phyloP scores from a whole-genome alignment of 1,140 invertebrate genomes.

The Tachypleus tridentatus region DNA sequence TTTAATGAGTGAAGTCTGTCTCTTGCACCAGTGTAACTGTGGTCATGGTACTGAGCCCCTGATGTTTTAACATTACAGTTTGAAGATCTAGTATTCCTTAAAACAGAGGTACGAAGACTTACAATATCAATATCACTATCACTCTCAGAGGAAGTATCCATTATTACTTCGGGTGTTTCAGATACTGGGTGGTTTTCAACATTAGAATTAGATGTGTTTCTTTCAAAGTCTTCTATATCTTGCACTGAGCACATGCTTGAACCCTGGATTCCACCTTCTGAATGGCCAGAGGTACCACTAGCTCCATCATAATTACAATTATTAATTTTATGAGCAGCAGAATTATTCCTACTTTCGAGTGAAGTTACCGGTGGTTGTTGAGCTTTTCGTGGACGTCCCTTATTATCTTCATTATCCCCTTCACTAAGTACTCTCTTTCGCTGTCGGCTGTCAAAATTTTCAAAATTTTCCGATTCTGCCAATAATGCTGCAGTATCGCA shows the following conservation, averaged over 20 bases:
- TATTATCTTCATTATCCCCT: neutral
- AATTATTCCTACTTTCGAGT: neutral
- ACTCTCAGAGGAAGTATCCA: slow-evolving; percentile 15
- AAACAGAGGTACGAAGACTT: slow-evolving; percentile 9
- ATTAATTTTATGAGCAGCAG: neutral
- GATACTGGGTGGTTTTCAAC: no score
- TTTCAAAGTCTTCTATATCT: neutral
- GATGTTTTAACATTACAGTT: no score
- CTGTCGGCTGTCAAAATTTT: neutral
- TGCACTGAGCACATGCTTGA: neutral
- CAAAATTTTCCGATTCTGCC: neutral
- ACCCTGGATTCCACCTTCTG: neutral
- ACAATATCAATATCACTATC: slow-evolving; percentile 21
- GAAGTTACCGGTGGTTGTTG: neutral
- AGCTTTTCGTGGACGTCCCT: neutral
- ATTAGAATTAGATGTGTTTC: no score
- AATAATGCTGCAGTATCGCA: neutral
- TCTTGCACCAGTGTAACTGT: slow-evolving; percentile 9
- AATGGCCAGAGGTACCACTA: neutral
- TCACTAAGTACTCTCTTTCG: slow-evolving; percentile 2
- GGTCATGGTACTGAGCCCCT: slow-evolving; percentile 11
- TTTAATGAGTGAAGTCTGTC: no score
- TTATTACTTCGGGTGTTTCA: slow-evolving; percentile 14
- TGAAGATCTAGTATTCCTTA: no score
- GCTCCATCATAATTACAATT: neutral